Percentiles rank a stretch among this genome's conserved stretches.
These are phyloP conservation scores for Centropyge bicolor DNA, from an alignment of 2,797 vertebrate genomes.

Conservation along the genomic window DNA sequence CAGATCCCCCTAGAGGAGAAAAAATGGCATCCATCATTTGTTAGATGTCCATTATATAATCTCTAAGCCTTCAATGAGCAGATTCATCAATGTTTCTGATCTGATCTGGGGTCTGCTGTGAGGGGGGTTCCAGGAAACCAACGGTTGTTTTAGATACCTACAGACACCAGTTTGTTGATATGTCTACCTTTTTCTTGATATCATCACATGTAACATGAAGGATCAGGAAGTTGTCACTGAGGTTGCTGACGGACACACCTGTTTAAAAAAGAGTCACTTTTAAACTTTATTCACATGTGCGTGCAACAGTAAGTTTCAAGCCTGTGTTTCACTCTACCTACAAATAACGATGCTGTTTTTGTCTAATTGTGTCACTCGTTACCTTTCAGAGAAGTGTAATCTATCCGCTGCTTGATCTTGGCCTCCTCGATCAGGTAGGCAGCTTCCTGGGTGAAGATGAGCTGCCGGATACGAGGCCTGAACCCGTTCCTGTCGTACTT, in stretches of 20 bases:
- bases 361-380: not conserved
- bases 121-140: not conserved
- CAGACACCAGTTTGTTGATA: not conserved
- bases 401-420: conserved; percentile 94
- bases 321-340: not conserved
- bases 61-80: not conserved
- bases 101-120: not conserved
- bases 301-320: not conserved
- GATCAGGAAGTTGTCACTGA: conserved; percentile 92
- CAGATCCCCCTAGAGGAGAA: conserved; percentile 89
- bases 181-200: conserved; percentile 90
- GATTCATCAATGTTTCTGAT: not conserved
- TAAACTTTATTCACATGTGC: not conserved
- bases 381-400: conserved; percentile 91
- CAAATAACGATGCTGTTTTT: not conserved
- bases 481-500: conserved; percentile 97
- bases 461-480: conserved; percentile 89
- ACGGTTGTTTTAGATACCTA: not conserved
- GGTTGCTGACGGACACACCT: conserved; percentile 94
- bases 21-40: not conserved
- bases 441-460: conserved; percentile 90
- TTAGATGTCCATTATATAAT: not conserved
- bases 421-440: conserved; percentile 90
- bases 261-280: not conserved
- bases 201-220: conserved; percentile 91